These are phyloP conservation scores for Diachasmimorpha longicaudata DNA, from an alignment of 1,140 invertebrate genomes.

Conservation along the genomic window DNA sequence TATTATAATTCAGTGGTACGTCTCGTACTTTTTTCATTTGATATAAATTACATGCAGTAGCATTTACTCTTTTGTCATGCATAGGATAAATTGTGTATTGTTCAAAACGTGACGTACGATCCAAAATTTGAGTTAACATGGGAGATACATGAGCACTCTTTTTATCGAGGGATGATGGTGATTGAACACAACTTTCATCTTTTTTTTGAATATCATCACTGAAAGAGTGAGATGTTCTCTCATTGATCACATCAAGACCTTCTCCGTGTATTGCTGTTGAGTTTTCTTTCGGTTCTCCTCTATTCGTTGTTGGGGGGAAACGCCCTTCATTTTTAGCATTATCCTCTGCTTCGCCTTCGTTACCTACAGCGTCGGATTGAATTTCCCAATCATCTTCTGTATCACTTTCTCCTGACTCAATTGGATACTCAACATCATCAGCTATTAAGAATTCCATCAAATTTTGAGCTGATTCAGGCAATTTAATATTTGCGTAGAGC, in stretches of 20 bases:
- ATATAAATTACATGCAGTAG: slow-evolving; percentile 37
- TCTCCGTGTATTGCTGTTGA: not conserved
- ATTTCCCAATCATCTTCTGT: not conserved
- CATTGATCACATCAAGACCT: not conserved
- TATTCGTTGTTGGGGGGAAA: not conserved
- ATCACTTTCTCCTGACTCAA: not conserved
- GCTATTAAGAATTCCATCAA: not conserved
- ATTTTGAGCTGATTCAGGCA: not conserved
- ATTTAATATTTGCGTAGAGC: not conserved
- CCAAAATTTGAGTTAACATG: not conserved
- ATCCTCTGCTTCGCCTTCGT: not conserved
- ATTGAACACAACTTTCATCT: not conserved
- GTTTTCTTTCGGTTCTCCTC: not conserved
- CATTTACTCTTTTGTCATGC: slow-evolving; percentile 39
- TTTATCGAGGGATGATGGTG: not conserved
- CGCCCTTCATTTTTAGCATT: not conserved
- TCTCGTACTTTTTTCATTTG: slow-evolving; percentile 44
- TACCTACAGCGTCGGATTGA: not conserved
- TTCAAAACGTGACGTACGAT: slow-evolving; percentile 37
- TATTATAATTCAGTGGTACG: slow-evolving; percentile 33
- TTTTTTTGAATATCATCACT: not conserved
- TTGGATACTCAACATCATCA: not conserved
- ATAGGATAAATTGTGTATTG: slow-evolving; percentile 45
- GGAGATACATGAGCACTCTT: not conserved
- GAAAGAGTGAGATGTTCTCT: not conserved